Base-by-base conservation (phyloP, 2,113 vertebrate species). In the Coracopsis vasa region DNA sequence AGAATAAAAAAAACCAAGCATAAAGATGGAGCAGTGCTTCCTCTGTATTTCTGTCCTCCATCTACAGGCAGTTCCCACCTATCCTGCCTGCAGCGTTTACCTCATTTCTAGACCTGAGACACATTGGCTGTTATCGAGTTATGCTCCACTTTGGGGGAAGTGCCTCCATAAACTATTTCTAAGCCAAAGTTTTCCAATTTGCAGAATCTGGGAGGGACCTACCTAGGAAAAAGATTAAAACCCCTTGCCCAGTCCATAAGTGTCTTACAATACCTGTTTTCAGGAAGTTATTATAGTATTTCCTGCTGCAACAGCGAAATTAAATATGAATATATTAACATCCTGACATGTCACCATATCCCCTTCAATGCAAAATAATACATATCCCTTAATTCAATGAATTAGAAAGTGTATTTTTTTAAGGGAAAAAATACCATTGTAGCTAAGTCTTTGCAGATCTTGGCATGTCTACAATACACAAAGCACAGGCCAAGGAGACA, bases 361-460 rank as follows among this genome's bases (percentile, higher is more conserved):
- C 60, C 53, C 28, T 88, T 83, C 58, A 90, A 95, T 62, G 37
- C 83, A 80, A 88, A 95, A 83, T 80, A 90, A 62, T 69, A 85
- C 24, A 31, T 73, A 83, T 31, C 67, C 23, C 54, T 66, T 95
- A 86, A 94, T 91, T 94, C 88, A 90, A 86, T 84, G 53, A 83
- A 86, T 94, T 94, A 88, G 64, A 73, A 80, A 88, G 72, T 67
- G 19, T 90, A 71, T 94, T 71, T 93, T 94, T 94, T 80, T 42
- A 86, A 70, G 82, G 54, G 75, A 33, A 67, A 65, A 53, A 77
- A 58, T 12, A 66, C 28, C 60, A 25, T 15, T 28, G 50, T 14
- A 95, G 58, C 75, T 90, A 88, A 93, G 62, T 53, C 91, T 94
- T 88, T 94, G 92, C 86, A 91, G 83, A 88, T 50, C 88, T 91